A percentile compares a stretch with the other conserved stretches of the same genome.
Conservation (phyloP, 64 coral and sea anemone species). For the Actinia equina region DNA sequence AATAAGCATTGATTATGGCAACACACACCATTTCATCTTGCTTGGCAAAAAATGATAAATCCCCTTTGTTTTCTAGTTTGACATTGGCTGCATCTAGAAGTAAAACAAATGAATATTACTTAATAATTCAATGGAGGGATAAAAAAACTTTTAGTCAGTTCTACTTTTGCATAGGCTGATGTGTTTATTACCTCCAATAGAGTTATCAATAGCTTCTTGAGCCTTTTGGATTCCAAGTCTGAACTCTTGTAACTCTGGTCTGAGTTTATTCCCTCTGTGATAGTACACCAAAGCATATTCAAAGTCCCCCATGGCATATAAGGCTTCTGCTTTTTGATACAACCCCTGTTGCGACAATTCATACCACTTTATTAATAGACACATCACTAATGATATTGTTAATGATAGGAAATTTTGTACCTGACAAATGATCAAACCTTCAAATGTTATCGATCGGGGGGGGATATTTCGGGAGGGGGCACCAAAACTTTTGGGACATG, state of each 20-base stretch:
- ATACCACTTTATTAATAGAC: neutral
- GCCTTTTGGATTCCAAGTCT: slow-evolving; percentile 97
- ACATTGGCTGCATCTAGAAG: slow-evolving; percentile 84
- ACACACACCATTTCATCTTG: slow-evolving; percentile 93
- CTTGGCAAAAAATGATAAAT: slow-evolving; percentile 98
- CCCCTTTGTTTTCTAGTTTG: slow-evolving; percentile 97
- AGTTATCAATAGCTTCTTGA: slow-evolving; percentile 96
- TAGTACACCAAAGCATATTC: slow-evolving; percentile 90
- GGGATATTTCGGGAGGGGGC: too few species aligned
- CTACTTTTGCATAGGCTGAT: too few species aligned
- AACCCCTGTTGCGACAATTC: slow-evolving; percentile 53
- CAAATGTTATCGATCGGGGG: too few species aligned
- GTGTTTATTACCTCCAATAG: slow-evolving; percentile 78
- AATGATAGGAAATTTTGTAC: too few species aligned
- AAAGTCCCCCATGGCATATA: slow-evolving; percentile 96
- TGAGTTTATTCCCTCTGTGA: slow-evolving; percentile 88
- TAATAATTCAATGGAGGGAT: neutral
- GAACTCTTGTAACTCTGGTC: slow-evolving; percentile 86
- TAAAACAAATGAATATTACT: neutral
- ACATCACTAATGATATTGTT: too few species aligned
- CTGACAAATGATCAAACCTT: too few species aligned
- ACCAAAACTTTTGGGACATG: too few species aligned
- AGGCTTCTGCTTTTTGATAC: slow-evolving; percentile 96
- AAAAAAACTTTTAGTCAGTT: neutral
- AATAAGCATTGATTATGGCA: too few species aligned